phyloP scores from a whole-genome alignment of 1,140 invertebrate genomes.

The Orussus abietinus region DNA sequence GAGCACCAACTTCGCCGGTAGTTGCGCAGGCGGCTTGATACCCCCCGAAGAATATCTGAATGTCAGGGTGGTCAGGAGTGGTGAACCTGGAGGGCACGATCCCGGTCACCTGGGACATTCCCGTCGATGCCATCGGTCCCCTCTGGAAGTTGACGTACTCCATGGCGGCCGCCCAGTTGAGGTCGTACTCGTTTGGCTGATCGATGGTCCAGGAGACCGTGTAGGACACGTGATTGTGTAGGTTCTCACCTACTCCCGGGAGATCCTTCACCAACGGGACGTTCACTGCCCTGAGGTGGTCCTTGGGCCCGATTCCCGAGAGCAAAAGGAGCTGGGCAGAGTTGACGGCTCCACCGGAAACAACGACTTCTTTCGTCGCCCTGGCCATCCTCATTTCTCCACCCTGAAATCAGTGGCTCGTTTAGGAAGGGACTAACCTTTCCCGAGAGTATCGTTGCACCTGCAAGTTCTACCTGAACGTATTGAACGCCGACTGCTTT shows the following conservation, averaged over 20 bases:
- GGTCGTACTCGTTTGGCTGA: conserved; percentile 55
- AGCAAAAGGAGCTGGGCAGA: conserved; percentile 66
- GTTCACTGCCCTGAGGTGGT: conserved; percentile 53
- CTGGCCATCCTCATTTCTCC: conserved; percentile 28
- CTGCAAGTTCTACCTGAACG: conserved; percentile 43
- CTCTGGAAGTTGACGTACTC: conserved; percentile 60
- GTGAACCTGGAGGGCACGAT: conserved; percentile 60
- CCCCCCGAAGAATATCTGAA: conserved; percentile 68
- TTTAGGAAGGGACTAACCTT: not conserved
- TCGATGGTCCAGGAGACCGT: conserved; percentile 52
- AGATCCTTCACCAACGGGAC: conserved; percentile 59
- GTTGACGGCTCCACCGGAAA: conserved; percentile 60
- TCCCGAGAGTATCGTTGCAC: too few relatives aligned
- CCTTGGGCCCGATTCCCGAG: conserved; percentile 66
- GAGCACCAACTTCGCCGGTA: conserved; percentile 52
- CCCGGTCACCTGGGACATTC: conserved; percentile 60
- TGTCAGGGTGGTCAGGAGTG: conserved; percentile 57
- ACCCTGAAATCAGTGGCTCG: conserved; percentile 17
- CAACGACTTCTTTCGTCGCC: conserved; percentile 50
- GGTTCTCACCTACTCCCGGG: conserved; percentile 72
- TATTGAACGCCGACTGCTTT: conserved; percentile 61
- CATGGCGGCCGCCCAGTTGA: conserved; percentile 60
- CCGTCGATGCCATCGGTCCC: conserved; percentile 62
- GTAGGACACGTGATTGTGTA: conserved; percentile 70
- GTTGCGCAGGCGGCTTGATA: conserved; percentile 61